Evolutionary conservation across 2,888 invertebrate species (phyloP).

Genomic region (Tachina grossa): DNA sequence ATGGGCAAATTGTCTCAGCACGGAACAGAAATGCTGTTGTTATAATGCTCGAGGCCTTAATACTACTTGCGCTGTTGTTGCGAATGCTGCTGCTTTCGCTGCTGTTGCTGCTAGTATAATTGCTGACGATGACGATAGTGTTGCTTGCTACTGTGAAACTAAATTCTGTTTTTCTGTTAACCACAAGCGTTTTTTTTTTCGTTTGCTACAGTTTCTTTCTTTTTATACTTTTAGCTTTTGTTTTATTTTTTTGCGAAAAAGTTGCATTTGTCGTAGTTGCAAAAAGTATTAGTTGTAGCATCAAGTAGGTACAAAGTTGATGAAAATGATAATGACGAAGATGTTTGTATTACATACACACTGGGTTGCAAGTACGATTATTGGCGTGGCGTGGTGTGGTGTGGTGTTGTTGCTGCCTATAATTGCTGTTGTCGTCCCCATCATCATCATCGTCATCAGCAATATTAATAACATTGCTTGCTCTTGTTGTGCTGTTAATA

Average conservation of each 20-base stretch:
- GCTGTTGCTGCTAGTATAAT: constrained; percentile 52
- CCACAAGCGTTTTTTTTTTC: constrained; percentile 52
- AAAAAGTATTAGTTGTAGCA: constrained; percentile 39
- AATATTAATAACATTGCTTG: constrained; percentile 19
- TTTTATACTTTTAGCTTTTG: neutral
- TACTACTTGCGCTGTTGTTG: constrained; percentile 58
- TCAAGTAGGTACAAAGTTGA: constrained; percentile 9
- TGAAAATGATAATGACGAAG: constrained; percentile 44
- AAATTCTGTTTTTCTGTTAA: constrained; percentile 53
- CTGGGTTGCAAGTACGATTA: neutral
- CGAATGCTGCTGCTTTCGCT: constrained; percentile 32
- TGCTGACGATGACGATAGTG: constrained; percentile 42
- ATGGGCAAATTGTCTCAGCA: constrained; percentile 29
- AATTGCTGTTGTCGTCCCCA: constrained; percentile 60
- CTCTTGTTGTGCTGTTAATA: constrained; percentile 55
- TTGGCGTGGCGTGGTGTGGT: constrained; percentile 12
- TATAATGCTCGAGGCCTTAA: constrained; percentile 55
- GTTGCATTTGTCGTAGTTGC: neutral
- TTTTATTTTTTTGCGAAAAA: constrained; percentile 3
- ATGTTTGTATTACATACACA: constrained; percentile 11
- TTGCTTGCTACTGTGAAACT: constrained; percentile 58
- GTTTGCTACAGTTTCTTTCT: constrained; percentile 28
- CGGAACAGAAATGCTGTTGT: constrained; percentile 65
- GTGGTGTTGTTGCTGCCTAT: constrained; percentile 31
- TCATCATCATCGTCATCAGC: constrained; percentile 37